Conservation (phyloP, 2,888 invertebrate genomes). For the Metopia argyrocephala region DNA sequence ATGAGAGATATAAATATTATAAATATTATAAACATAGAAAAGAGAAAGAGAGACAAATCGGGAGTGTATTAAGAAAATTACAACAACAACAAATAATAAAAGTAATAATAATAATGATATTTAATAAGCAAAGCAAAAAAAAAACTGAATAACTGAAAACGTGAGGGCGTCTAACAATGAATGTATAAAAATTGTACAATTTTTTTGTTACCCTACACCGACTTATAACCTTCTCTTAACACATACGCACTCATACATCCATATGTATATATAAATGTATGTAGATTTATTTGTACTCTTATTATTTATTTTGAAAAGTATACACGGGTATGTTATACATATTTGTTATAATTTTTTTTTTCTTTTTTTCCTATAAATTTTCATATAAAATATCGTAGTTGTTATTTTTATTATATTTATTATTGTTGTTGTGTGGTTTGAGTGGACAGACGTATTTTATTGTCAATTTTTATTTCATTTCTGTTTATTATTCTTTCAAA, state of each 20-base stretch:
- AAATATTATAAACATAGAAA: background rate
- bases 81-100: background rate
- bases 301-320: constrained; percentile 9
- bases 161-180: constrained; percentile 63
- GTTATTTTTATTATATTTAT: constrained; percentile 16
- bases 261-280: background rate
- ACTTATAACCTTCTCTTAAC: background rate
- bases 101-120: too few species aligned
- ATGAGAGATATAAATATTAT: background rate
- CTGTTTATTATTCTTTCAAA: constrained; percentile 62
- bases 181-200: constrained; percentile 40
- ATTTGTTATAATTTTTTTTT: constrained; percentile 15
- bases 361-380: constrained; percentile 40
- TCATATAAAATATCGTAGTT: constrained; percentile 43
- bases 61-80: background rate
- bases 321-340: too few species aligned
- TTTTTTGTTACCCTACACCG: background rate
- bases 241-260: background rate
- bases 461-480: constrained; percentile 52
- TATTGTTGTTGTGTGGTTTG: constrained; percentile 18
- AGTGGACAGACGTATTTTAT: constrained; percentile 49
- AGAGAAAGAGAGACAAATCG: too few species aligned
- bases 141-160: constrained; percentile 48
- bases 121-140: constrained; percentile 17
- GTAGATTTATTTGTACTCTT: background rate